Percentiles rank a stretch among this genome's conserved stretches.
These are phyloP conservation scores for Oncorhynchus tshawytscha DNA, from an alignment of 2,113 vertebrate species.

Conservation along the genomic window DNA sequence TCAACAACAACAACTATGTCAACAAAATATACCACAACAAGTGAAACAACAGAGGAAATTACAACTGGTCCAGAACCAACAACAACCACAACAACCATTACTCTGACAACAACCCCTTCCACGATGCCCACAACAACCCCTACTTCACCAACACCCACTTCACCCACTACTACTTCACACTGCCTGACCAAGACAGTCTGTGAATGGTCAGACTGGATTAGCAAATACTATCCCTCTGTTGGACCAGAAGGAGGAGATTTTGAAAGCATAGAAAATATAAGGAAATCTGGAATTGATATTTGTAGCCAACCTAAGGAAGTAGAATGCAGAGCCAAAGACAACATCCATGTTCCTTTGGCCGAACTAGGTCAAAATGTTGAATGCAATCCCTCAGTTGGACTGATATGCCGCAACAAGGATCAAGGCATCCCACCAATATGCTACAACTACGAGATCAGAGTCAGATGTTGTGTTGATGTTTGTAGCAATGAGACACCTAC, in stretches of 20 bases:
- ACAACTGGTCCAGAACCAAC: not conserved
- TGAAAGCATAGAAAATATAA: conserved; percentile 20
- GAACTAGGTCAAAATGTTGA: conserved; percentile 21
- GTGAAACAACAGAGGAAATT: too few species aligned
- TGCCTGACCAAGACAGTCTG: conserved; percentile 10
- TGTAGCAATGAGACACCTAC: too few species aligned
- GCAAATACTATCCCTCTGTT: conserved; percentile 2
- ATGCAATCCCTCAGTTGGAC: conserved; percentile 29
- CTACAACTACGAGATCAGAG: too few species aligned
- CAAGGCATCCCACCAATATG: conserved; percentile 9
- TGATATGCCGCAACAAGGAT: conserved; percentile 59
- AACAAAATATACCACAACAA: too few species aligned
- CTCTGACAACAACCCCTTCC: not conserved
- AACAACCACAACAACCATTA: not conserved
- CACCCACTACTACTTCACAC: not conserved
- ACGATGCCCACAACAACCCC: not conserved
- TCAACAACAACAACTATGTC: too few species aligned
- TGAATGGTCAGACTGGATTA: conserved; percentile 39
- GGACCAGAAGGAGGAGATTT: not conserved
- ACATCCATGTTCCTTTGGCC: not conserved
- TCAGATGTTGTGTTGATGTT: too few species aligned
- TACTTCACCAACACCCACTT: not conserved
- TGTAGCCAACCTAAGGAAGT: conserved; percentile 38
- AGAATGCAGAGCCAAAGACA: conserved; percentile 18
- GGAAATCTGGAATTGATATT: too few species aligned